Evolutionary conservation across 2,113 vertebrate species (phyloP).

Genomic region (Oreochromis tanganicae): DNA sequence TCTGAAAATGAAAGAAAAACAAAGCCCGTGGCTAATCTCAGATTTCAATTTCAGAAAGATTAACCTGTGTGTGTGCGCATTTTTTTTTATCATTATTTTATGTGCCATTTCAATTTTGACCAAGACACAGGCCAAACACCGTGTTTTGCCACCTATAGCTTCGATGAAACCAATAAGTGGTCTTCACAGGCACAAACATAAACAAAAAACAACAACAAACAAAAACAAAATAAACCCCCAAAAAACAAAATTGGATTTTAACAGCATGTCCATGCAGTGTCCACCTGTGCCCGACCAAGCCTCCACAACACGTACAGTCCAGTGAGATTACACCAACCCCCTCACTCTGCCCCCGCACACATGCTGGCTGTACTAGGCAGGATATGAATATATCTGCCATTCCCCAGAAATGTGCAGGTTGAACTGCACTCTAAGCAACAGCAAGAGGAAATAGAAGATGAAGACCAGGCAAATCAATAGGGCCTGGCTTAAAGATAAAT

Average conservation of each 20-base stretch:
- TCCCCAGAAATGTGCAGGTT: background rate
- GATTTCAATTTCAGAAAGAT: background rate
- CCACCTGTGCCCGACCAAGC: constrained; percentile 39
- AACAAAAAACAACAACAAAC: background rate
- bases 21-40: background rate
- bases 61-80: background rate
- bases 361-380: constrained; percentile 34
- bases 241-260: background rate
- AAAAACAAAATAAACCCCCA: background rate
- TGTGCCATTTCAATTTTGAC: background rate
- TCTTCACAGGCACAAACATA: background rate
- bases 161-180: background rate
- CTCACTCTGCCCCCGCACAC: constrained; percentile 49
- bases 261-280: background rate
- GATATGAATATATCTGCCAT: background rate
- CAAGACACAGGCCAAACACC: background rate
- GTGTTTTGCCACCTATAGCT: background rate
- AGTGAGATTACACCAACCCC: constrained; percentile 47
- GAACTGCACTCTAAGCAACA: background rate
- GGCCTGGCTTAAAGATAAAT: background rate
- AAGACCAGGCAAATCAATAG: background rate
- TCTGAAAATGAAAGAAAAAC: background rate
- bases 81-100: background rate
- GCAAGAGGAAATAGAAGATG: background rate
- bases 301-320: constrained; percentile 36